Evolutionary conservation across 2,113 vertebrate species (phyloP).

Genomic region (Gavialis gangeticus): DNA sequence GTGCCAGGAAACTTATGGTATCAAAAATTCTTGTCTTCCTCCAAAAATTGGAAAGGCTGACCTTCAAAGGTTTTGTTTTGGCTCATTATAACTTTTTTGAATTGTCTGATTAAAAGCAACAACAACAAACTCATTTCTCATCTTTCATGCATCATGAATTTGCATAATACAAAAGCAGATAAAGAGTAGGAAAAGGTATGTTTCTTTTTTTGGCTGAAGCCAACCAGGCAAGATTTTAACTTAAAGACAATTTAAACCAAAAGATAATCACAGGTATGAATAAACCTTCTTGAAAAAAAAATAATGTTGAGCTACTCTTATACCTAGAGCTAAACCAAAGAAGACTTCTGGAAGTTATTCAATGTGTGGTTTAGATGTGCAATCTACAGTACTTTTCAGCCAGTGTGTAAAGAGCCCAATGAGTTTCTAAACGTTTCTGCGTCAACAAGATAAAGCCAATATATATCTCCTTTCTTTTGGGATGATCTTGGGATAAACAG

Average conservation of each 20-base stretch:
- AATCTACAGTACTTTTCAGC: not conserved
- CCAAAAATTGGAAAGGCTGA: not conserved
- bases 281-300: not conserved
- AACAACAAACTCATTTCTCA: not conserved
- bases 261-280: not conserved
- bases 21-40: not conserved
- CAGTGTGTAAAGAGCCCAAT: not conserved
- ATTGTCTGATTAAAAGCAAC: not conserved
- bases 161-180: not conserved
- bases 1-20: not conserved
- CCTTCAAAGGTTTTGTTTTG: not conserved
- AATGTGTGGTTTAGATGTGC: not conserved
- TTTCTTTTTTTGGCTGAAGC: not conserved
- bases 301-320: not conserved
- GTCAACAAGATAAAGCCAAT: not conserved
- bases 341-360: not conserved
- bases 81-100: not conserved
- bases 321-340: not conserved
- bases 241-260: not conserved
- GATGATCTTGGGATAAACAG: not conserved
- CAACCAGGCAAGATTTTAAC: not conserved
- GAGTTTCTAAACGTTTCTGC: not conserved
- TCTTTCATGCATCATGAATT: not conserved
- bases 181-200: not conserved
- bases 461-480: not conserved